phyloP scores from a whole-genome alignment of 30 jellyfish, hydroid and myxozoan genomes.

The Turritopsis rubra region DNA sequence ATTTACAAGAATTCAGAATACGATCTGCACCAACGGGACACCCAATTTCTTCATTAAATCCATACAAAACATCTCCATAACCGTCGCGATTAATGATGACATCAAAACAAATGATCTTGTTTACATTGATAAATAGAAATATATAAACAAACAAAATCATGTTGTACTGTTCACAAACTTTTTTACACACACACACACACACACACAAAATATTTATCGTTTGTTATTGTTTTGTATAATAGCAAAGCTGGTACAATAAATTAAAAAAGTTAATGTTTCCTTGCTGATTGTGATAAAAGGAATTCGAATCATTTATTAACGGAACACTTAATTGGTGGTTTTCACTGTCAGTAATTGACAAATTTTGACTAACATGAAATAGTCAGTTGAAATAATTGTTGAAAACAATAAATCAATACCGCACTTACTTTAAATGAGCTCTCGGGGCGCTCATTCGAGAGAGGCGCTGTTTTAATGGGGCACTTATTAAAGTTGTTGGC shows the following conservation, averaged over 20 bases:
- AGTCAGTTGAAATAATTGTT: not conserved
- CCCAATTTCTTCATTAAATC: not conserved
- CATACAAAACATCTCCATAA: not conserved
- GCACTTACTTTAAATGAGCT: not conserved
- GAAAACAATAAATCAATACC: too few species aligned
- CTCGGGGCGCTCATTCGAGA: not conserved
- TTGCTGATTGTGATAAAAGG: not conserved
- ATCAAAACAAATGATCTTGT: not conserved
- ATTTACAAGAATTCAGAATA: not conserved
- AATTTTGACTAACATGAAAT: not conserved
- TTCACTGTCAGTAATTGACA: not conserved
- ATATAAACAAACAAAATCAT: not conserved
- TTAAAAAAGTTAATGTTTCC: not conserved
- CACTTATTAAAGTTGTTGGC: too few species aligned
- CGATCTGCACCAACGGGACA: constrained; percentile 4
- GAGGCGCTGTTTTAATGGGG: too few species aligned
- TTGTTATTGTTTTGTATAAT: not conserved
- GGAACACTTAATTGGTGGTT: not conserved
- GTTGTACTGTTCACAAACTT: not conserved
- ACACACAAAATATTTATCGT: not conserved
- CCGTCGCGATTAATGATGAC: not conserved
- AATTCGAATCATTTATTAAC: not conserved
- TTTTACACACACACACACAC: not conserved
- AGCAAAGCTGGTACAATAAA: not conserved
- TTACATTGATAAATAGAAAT: not conserved